Evolutionary conservation across 2,113 vertebrate genomes (phyloP).

Genomic region (Scomber colias): DNA sequence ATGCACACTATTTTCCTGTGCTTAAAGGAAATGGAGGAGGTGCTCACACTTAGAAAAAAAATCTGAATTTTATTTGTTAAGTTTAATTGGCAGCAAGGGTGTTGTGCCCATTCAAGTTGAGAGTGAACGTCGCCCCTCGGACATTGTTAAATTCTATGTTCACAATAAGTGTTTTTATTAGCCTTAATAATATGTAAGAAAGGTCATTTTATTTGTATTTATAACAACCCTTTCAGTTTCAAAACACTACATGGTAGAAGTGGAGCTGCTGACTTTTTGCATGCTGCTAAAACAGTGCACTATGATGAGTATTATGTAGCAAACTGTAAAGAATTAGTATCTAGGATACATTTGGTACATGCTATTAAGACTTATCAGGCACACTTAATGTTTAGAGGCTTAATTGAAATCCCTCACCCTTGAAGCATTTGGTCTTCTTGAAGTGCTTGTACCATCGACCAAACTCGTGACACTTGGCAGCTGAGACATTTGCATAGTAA

Average conservation of each 20-base stretch:
- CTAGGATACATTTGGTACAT: conserved; percentile 11
- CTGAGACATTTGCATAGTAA: conserved; percentile 99
- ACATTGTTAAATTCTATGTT: too few species aligned
- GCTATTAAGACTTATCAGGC: conserved; percentile 17
- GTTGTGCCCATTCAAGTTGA: too few species aligned
- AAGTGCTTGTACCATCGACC: conserved; percentile 99
- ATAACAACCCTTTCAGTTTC: too few species aligned
- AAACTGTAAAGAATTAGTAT: background rate
- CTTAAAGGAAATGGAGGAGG: background rate
- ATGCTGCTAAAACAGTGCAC: background rate
- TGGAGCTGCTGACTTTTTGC: background rate
- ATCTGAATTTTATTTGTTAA: too few species aligned
- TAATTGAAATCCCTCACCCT: conserved; percentile 87
- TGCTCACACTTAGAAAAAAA: conserved; percentile 4
- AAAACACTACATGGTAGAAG: too few species aligned
- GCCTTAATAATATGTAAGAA: too few species aligned
- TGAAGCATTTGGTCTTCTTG: conserved; percentile 97
- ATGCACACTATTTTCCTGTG: background rate
- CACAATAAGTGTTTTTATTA: too few species aligned
- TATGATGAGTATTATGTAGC: background rate
- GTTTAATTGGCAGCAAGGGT: too few species aligned
- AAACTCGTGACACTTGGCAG: conserved; percentile 99
- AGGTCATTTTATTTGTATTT: too few species aligned
- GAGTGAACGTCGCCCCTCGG: too few species aligned
- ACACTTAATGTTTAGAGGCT: conserved; percentile 9